These are phyloP conservation scores for Alitta virens DNA, from an alignment of 2,888 invertebrate species.

Conservation along the genomic window DNA sequence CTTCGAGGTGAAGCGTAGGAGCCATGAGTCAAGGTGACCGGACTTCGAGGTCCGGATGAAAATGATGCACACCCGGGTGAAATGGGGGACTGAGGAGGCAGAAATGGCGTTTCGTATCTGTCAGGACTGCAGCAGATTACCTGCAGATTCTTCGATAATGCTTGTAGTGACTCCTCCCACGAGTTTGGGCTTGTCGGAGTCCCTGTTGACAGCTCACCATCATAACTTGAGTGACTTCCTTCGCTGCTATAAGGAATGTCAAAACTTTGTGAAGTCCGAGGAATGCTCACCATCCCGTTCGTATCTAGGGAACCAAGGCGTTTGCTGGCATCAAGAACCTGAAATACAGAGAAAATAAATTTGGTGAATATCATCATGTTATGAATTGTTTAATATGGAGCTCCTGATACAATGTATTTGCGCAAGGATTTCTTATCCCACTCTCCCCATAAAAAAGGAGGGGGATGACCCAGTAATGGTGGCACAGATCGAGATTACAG, in stretches of 20 bases:
- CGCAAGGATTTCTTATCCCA: too few species aligned
- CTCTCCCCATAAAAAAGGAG: too few species aligned
- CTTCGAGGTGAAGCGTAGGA: neutral
- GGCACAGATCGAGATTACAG: too few species aligned
- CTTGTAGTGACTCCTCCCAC: conserved; percentile 17
- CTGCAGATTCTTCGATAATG: conserved; percentile 11
- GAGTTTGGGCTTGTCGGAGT: conserved; percentile 9
- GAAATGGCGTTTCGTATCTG: conserved; percentile 12
- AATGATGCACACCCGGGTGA: neutral
- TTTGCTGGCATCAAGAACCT: too few species aligned
- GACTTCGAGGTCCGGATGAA: neutral
- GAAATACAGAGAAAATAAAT: too few species aligned
- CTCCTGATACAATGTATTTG: too few species aligned
- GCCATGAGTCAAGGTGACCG: neutral
- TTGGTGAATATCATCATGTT: too few species aligned
- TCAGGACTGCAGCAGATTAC: conserved; percentile 19
- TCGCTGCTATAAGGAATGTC: neutral
- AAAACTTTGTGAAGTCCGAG: neutral
- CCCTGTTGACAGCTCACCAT: neutral
- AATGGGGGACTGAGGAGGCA: conserved; percentile 2
- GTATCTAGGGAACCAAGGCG: too few species aligned
- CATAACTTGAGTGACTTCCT: neutral
- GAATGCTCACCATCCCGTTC: neutral
- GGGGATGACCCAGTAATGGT: too few species aligned
- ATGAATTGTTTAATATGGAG: too few species aligned